phyloP scores from a whole-genome alignment of 2,797 vertebrate species.

The Anguilla anguilla region DNA sequence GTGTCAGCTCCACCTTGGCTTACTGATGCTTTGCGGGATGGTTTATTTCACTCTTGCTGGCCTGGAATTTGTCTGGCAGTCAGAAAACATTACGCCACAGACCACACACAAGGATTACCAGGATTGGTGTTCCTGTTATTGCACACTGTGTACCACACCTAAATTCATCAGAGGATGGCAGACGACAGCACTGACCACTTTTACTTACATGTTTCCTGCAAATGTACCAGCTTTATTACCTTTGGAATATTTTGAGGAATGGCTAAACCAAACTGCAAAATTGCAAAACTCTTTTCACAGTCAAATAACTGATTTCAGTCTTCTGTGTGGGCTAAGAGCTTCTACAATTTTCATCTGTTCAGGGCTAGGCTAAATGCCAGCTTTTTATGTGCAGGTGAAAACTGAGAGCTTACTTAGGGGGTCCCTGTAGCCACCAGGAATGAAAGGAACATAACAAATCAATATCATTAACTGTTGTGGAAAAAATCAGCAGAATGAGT shows the following conservation, averaged over 20 bases:
- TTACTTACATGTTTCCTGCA: neutral
- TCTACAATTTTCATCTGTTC: neutral
- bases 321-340: neutral
- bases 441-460: neutral
- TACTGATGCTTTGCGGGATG: neutral
- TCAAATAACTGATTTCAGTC: neutral
- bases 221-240: neutral
- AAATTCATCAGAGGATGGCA: neutral
- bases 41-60: conserved; percentile 11
- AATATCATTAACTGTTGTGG: neutral
- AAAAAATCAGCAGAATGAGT: neutral
- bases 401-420: neutral
- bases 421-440: neutral
- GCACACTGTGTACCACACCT: neutral
- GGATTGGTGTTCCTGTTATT: neutral
- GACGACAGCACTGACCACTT: neutral
- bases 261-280: neutral
- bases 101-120: conserved; percentile 17
- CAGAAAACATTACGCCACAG: neutral
- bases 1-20: neutral
- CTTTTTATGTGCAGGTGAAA: neutral
- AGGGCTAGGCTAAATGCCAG: neutral
- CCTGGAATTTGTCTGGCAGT: conserved; percentile 1
- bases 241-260: neutral
- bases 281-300: neutral